Conservation (phyloP, 2,888 invertebrate genomes). For the Ariolimax columbianus region DNA sequence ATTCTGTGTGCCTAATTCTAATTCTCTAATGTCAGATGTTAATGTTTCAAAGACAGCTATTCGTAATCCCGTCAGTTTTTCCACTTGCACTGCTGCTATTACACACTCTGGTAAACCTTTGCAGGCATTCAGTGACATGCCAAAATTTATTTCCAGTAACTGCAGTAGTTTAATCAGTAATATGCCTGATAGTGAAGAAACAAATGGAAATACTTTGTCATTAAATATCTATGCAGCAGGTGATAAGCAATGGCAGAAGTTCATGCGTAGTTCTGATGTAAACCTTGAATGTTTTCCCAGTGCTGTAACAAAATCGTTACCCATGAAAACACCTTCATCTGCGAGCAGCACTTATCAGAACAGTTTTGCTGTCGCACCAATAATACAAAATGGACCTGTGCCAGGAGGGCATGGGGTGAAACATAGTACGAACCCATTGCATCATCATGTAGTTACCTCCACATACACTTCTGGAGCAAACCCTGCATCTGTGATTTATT, state of each 20-base stretch:
- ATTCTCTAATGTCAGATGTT: conserved; percentile 12
- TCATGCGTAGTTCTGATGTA: background rate
- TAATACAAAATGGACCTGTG: conserved; percentile 7
- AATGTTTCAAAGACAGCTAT: background rate
- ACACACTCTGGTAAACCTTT: conserved; percentile 17
- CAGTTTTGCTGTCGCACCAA: background rate
- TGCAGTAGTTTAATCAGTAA: background rate
- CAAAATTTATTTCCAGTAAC: background rate
- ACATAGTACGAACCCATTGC: background rate
- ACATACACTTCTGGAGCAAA: background rate
- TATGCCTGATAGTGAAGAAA: background rate
- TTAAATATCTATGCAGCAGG: conserved; percentile 33
- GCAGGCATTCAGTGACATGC: background rate
- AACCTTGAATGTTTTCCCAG: background rate
- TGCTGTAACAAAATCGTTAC: background rate
- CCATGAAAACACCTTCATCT: background rate
- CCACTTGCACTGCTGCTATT: conserved; percentile 35
- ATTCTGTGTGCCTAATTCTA: conserved; percentile 36
- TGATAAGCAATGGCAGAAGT: conserved; percentile 11
- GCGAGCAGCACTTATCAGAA: background rate
- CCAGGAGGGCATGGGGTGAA: background rate
- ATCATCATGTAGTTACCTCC: background rate
- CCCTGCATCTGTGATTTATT: conserved; percentile 41
- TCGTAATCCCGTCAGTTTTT: conserved; percentile 1
- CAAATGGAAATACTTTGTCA: background rate